These are phyloP conservation scores for Seira musarum DNA, from an alignment of 2,888 invertebrate genomes.

Conservation along the genomic window DNA sequence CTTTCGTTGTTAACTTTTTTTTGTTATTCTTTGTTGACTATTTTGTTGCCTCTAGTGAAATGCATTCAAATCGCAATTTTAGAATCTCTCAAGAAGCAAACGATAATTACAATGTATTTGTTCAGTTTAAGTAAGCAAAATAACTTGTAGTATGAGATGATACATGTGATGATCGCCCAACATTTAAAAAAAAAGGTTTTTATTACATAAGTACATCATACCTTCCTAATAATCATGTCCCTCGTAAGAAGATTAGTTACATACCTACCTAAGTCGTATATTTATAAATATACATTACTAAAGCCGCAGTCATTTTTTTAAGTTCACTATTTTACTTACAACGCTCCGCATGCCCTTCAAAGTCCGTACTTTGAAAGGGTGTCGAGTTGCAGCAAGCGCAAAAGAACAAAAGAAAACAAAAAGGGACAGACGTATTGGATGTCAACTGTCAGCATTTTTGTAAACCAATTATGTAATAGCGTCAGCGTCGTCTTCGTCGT, in stretches of 20 bases:
- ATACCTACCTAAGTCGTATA: neutral
- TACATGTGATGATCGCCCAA: neutral
- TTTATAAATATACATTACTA: neutral
- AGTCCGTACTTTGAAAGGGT: too few species aligned
- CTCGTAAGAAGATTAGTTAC: too few species aligned
- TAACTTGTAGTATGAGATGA: neutral
- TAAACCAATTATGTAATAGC: too few species aligned
- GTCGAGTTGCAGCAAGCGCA: slow-evolving; percentile 1
- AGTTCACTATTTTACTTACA: neutral
- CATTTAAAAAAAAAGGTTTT: too few species aligned
- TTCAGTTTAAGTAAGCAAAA: neutral
- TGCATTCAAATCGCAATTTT: slow-evolving; percentile 7
- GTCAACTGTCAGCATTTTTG: neutral
- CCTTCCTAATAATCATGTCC: too few species aligned
- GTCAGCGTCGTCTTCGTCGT: neutral
- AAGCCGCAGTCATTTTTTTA: neutral
- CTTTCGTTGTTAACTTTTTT: neutral
- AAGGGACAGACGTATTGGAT: neutral
- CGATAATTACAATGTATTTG: slow-evolving; percentile 1
- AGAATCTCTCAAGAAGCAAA: neutral
- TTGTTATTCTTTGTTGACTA: neutral
- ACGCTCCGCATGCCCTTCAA: neutral
- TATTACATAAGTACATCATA: too few species aligned
- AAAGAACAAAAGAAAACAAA: neutral
- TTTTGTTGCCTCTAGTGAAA: neutral